A percentile compares a stretch with the other conserved stretches of the same genome.
Conservation (phyloP, 2,888 invertebrate genomes). For the Hyppa rectilinea region DNA sequence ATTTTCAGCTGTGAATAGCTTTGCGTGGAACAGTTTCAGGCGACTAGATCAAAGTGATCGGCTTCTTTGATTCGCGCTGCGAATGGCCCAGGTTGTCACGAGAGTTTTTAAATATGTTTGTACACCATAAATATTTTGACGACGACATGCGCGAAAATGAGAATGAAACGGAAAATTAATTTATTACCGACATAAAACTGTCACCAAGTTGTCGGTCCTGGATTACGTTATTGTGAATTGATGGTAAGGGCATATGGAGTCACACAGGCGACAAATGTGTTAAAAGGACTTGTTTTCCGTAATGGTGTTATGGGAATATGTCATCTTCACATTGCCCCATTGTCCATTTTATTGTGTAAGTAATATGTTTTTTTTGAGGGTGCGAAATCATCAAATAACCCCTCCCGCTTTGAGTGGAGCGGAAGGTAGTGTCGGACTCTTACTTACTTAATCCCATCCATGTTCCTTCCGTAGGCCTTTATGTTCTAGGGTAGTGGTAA, state of each 20-base stretch:
- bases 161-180: slow-evolving; percentile 57
- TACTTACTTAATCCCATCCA: too few species aligned
- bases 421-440: too few species aligned
- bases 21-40: slow-evolving; percentile 71
- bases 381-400: too few species aligned
- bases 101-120: slow-evolving; percentile 76
- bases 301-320: slow-evolving; percentile 35
- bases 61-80: slow-evolving; percentile 81
- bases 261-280: slow-evolving; percentile 28
- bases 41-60: slow-evolving; percentile 84
- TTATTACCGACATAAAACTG: slow-evolving; percentile 60
- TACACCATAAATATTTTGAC: slow-evolving; percentile 65
- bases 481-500: too few species aligned
- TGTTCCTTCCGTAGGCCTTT: too few species aligned
- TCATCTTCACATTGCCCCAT: slow-evolving; percentile 4
- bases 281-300: slow-evolving; percentile 42
- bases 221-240: slow-evolving; percentile 56
- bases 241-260: slow-evolving; percentile 50
- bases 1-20: slow-evolving; percentile 67
- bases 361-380: slow-evolving; percentile 19
- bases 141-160: slow-evolving; percentile 56
- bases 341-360: not conserved
- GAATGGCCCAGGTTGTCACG: slow-evolving; percentile 79
- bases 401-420: too few species aligned
- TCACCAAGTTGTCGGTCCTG: slow-evolving; percentile 57